A percentile compares a stretch with the other conserved stretches of the same genome.
phyloP scores from a whole-genome alignment of 23 tunicate genomes.

The Clavelina lepadiformis region DNA sequence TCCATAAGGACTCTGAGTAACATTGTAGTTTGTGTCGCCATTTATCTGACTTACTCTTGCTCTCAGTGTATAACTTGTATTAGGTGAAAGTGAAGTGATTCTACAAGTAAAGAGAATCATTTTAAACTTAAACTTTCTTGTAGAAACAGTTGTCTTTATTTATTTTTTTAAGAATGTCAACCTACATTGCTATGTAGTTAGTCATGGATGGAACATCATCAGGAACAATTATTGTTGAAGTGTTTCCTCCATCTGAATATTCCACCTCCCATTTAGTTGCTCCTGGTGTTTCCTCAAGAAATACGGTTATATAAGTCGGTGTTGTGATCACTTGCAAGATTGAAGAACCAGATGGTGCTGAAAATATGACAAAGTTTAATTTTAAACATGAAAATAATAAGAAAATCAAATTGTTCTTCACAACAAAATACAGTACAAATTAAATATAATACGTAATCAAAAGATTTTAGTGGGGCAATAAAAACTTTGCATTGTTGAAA shows the following conservation, averaged over 20 bases:
- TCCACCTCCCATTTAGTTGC: slow-evolving; percentile 22
- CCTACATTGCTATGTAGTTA: slow-evolving; percentile 12
- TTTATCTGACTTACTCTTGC: not conserved
- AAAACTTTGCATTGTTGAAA: no score
- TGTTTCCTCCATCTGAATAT: not conserved
- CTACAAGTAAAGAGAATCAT: not conserved
- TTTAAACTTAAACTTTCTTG: no score
- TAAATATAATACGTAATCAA: no score
- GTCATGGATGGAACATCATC: slow-evolving; percentile 12
- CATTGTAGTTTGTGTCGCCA: not conserved
- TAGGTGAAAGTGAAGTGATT: not conserved
- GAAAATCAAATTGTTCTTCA: not conserved
- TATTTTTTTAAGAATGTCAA: not conserved
- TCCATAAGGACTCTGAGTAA: not conserved
- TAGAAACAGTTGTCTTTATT: no score
- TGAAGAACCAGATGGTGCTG: slow-evolving; percentile 10
- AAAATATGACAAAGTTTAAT: not conserved
- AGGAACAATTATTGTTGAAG: not conserved
- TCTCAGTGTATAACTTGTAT: not conserved
- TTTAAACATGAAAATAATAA: not conserved
- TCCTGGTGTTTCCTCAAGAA: slow-evolving; percentile 25
- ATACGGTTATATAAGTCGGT: slow-evolving; percentile 11
- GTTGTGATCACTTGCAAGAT: slow-evolving; percentile 10
- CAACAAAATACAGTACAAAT: not conserved
- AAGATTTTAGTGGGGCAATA: no score